Evolutionary conservation across 2,888 invertebrate genomes (phyloP).

Genomic region (Cephus pygmeus): DNA sequence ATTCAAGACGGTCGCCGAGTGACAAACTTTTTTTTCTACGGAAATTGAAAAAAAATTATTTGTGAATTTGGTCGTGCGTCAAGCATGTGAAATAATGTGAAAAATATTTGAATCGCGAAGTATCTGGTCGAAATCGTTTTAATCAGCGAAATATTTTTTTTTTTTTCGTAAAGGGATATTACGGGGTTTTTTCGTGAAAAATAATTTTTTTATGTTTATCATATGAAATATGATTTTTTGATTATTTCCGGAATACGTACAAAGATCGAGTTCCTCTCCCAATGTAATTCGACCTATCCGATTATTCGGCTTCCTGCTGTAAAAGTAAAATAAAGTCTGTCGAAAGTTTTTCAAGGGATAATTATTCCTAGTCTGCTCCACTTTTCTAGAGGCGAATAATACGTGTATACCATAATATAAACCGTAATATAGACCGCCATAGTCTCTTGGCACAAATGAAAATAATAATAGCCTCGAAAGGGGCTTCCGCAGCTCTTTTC

Average conservation of each 20-base stretch:
- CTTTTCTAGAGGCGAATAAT: slow-evolving; percentile 47
- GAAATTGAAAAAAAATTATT: neutral
- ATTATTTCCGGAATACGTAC: neutral
- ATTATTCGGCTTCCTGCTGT: neutral
- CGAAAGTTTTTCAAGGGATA: slow-evolving; percentile 20
- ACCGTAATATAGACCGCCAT: slow-evolving; percentile 20
- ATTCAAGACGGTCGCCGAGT: neutral
- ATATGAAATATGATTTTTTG: no score
- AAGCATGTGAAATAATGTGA: no score
- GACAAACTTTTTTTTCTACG: neutral
- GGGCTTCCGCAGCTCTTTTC: slow-evolving; percentile 51
- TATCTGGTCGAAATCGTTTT: neutral
- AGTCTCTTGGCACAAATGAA: slow-evolving; percentile 36
- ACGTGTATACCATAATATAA: slow-evolving; percentile 25
- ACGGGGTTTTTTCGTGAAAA: no score
- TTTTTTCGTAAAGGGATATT: neutral
- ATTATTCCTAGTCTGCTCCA: slow-evolving; percentile 40
- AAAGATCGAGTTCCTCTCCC: neutral
- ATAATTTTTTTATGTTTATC: no score
- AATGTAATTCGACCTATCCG: neutral
- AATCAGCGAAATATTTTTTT: neutral
- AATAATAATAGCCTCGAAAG: slow-evolving; percentile 47
- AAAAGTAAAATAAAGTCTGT: neutral
- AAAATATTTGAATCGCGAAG: no score
- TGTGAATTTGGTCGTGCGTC: no score